phyloP scores from a whole-genome alignment of 2,797 vertebrate genomes.

The Sylvilagus floridanus region DNA sequence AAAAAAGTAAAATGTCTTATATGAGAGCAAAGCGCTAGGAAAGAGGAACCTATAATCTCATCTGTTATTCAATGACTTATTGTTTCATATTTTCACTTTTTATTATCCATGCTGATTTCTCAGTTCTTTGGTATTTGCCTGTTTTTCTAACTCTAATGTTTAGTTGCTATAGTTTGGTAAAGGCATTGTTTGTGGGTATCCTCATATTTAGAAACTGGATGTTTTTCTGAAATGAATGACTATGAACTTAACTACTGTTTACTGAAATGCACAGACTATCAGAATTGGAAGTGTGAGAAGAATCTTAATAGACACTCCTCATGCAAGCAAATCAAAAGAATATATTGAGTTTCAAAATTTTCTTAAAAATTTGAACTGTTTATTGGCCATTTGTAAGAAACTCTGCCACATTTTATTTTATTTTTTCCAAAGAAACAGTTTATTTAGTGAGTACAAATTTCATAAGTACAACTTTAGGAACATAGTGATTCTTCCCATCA shows the following conservation, averaged over 20 bases:
- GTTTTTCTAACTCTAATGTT: conserved; percentile 12
- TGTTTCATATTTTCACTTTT: neutral
- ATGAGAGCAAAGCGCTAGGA: neutral
- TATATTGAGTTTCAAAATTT: neutral
- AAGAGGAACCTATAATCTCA: neutral
- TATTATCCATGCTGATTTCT: neutral
- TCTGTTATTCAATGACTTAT: neutral
- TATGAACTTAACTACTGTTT: neutral
- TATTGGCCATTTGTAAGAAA: neutral
- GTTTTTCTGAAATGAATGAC: neutral
- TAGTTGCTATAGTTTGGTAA: neutral
- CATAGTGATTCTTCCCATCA: no score
- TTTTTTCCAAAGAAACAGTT: no score
- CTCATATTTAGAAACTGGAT: neutral
- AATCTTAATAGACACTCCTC: neutral
- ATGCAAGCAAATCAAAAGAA: neutral
- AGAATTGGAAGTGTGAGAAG: neutral
- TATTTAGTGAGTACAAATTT: no score
- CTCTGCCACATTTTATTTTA: neutral
- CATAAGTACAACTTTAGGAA: no score
- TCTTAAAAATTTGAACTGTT: neutral
- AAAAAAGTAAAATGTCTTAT: neutral
- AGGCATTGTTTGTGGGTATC: neutral
- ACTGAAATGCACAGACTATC: neutral
- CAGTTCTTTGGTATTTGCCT: neutral